A percentile compares a stretch with the other conserved stretches of the same genome.
Conservation (phyloP, 37 sponge, comb jelly and placozoan species). For the Oopsacas minuta region DNA sequence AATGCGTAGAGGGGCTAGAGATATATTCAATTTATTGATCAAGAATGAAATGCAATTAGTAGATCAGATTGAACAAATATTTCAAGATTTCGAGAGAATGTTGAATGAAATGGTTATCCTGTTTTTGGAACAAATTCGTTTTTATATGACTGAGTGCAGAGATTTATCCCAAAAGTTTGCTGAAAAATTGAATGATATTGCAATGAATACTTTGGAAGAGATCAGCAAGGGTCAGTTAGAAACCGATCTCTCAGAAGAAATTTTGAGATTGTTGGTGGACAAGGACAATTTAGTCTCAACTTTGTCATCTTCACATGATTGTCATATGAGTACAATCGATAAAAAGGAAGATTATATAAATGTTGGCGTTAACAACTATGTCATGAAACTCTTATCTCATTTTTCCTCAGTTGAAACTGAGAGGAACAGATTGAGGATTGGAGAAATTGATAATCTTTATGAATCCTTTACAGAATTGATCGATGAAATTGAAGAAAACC, state of each 20-base stretch:
- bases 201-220: not conserved
- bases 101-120: not conserved
- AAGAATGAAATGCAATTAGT: not conserved
- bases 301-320: not conserved
- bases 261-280: not conserved
- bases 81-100: not conserved
- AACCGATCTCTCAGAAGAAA: not conserved
- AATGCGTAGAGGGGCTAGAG: not conserved
- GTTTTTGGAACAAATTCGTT: not conserved
- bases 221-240: not conserved
- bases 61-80: not conserved
- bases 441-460: not conserved
- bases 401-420: not conserved
- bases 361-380: not conserved
- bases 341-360: not conserved
- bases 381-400: not conserved
- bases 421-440: not conserved
- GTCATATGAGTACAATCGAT: not conserved
- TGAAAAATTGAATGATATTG: not conserved
- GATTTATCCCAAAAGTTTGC: not conserved
- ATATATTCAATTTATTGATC: not conserved
- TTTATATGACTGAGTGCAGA: not conserved
- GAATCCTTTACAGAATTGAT: not conserved
- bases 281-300: not conserved
- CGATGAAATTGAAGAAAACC: not conserved